phyloP scores from a whole-genome alignment of 2,113 vertebrate genomes.

The Hippocampus comes region DNA sequence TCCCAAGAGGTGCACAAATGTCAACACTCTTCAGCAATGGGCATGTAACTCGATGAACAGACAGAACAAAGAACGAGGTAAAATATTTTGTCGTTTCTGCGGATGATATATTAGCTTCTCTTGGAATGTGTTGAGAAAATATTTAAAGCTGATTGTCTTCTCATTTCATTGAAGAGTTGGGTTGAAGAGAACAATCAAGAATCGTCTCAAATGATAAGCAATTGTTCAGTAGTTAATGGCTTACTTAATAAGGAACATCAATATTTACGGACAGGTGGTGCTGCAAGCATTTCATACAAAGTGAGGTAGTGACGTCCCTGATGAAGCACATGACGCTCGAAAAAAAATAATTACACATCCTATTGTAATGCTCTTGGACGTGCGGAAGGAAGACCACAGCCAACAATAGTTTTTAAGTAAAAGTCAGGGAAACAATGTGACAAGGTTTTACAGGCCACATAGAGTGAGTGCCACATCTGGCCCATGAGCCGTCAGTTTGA shows the following conservation, averaged over 20 bases:
- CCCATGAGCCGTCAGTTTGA: no score
- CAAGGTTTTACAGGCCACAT: no score
- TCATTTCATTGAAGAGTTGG: slow-evolving; percentile 42
- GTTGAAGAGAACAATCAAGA: slow-evolving; percentile 31
- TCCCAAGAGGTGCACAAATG: slow-evolving; percentile 77
- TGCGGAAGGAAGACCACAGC: no score
- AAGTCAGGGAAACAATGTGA: no score
- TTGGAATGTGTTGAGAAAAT: background rate
- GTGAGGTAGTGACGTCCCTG: no score
- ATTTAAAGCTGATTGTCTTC: background rate
- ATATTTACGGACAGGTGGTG: slow-evolving; percentile 12
- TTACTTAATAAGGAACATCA: slow-evolving; percentile 20
- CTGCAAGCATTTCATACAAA: no score
- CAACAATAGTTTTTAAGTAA: no score
- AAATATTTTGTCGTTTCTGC: slow-evolving; percentile 64
- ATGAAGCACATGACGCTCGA: no score
- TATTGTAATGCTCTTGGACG: no score
- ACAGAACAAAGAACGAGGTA: slow-evolving; percentile 62
- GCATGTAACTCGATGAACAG: slow-evolving; percentile 71
- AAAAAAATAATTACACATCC: no score
- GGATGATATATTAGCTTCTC: slow-evolving; percentile 21
- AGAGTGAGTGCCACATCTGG: no score
- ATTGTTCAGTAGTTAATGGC: slow-evolving; percentile 8
- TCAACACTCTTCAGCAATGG: slow-evolving; percentile 69
- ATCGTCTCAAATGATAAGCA: slow-evolving; percentile 26